Percentiles rank a stretch among this genome's conserved stretches.
Conservation (phyloP, 2,113 vertebrate genomes). For the Leptodactylus fuscus region DNA sequence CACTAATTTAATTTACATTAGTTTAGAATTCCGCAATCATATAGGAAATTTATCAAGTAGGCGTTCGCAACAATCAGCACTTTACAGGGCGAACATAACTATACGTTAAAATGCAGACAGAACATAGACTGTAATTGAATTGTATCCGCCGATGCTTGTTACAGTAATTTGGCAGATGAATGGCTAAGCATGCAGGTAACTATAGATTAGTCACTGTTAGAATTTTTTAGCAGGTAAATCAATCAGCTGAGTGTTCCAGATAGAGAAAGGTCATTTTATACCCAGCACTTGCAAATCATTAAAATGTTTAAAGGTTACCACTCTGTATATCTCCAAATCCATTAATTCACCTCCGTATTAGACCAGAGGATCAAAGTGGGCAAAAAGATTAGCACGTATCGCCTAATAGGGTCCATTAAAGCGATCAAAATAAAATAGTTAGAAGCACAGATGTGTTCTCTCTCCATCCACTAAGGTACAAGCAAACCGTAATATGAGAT, state of each 20-base stretch:
- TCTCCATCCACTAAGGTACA: no score
- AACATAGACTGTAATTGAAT: constrained; percentile 1
- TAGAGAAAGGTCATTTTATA: constrained; percentile 35
- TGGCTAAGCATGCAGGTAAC: constrained; percentile 28
- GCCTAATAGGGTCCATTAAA: not conserved
- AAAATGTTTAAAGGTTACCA: constrained; percentile 45
- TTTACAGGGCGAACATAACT: not conserved
- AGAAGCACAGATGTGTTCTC: no score
- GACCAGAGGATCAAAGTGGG: not conserved
- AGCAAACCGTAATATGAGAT: no score
- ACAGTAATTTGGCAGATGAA: constrained; percentile 43
- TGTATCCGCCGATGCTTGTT: constrained; percentile 16
- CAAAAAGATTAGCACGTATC: not conserved
- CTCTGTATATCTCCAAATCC: constrained; percentile 16
- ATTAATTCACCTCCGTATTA: constrained; percentile 11
- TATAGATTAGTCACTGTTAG: constrained; percentile 38
- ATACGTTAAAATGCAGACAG: constrained; percentile 13
- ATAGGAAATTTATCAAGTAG: constrained; percentile 3
- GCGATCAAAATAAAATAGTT: not conserved
- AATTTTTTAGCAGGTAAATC: constrained; percentile 36
- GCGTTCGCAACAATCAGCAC: constrained; percentile 13
- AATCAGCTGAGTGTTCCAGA: constrained; percentile 40
- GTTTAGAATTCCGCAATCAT: constrained; percentile 8
- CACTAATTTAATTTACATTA: not conserved
- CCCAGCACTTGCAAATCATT: constrained; percentile 33